These are phyloP conservation scores for Azorinus chamasolen DNA, from an alignment of 2,888 invertebrate species.

Conservation along the genomic window DNA sequence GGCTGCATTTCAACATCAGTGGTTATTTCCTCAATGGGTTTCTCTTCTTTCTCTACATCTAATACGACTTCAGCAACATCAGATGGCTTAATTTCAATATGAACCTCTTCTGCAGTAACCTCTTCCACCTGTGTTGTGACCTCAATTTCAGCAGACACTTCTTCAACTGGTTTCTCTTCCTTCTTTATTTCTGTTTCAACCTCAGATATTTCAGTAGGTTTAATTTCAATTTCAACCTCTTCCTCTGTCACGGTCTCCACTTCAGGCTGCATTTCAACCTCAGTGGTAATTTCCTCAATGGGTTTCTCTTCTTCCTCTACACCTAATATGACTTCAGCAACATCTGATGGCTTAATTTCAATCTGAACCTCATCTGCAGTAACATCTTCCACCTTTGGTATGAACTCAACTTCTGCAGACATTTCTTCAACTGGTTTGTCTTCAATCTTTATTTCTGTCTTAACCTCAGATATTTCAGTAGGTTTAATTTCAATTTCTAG, in stretches of 20 bases:
- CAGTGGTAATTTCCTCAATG: too few species aligned
- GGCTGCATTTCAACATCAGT: background rate
- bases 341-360: too few species aligned
- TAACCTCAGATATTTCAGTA: slow-evolving; percentile 16
- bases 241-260: too few species aligned
- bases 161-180: too few species aligned
- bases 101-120: slow-evolving; percentile 13
- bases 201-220: too few species aligned
- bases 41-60: background rate
- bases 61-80: too few species aligned
- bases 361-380: too few species aligned
- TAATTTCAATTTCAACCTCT: too few species aligned
- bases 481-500: slow-evolving; percentile 67
- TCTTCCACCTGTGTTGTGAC: background rate
- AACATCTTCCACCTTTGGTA: slow-evolving; percentile 15
- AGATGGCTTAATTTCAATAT: slow-evolving; percentile 14
- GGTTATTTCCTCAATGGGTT: slow-evolving; percentile 2
- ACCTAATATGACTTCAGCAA: too few species aligned
- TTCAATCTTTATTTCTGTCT: slow-evolving; percentile 14
- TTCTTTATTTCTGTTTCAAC: too few species aligned
- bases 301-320: too few species aligned
- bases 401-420: slow-evolving; percentile 7
- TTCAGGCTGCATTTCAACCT: too few species aligned
- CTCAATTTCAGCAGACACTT: slow-evolving; percentile 12
- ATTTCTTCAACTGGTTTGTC: slow-evolving; percentile 13